Conservation (phyloP, 2,797 vertebrate genomes). For the Dendrocincla tyrannina region DNA sequence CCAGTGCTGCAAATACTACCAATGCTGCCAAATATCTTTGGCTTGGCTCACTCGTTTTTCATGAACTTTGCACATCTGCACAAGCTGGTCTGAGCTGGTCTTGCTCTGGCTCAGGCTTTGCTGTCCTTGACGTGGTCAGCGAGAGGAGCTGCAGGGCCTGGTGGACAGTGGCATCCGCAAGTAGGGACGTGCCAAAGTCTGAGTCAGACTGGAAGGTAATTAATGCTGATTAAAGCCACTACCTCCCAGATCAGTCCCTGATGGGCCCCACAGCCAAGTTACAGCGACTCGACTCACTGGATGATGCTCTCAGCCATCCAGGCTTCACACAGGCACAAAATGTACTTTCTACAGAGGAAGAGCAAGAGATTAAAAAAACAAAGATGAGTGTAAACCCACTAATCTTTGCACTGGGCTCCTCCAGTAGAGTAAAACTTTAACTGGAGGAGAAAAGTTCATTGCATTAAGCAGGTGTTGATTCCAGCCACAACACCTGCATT, state of each 20-base stretch:
- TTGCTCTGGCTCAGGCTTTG: not conserved
- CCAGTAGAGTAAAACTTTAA: slow-evolving; percentile 63
- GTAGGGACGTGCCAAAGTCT: not conserved
- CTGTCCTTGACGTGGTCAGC: not conserved
- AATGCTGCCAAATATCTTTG: not conserved
- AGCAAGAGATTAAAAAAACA: not conserved
- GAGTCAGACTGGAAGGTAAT: not conserved
- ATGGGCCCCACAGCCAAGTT: not conserved
- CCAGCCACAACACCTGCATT: not conserved
- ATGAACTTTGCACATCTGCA: slow-evolving; percentile 7
- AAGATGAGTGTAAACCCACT: not conserved
- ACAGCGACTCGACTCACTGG: not conserved
- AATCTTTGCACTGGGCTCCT: slow-evolving; percentile 47
- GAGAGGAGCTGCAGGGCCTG: not conserved
- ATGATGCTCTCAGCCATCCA: not conserved
- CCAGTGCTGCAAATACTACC: not conserved
- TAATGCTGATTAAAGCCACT: not conserved
- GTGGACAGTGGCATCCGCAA: not conserved
- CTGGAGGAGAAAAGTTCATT: slow-evolving; percentile 31
- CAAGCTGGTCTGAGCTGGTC: slow-evolving; percentile 34
- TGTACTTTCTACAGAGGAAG: slow-evolving; percentile 17
- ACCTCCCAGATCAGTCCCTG: not conserved
- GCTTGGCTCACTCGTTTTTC: not conserved
- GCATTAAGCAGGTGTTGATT: not conserved
- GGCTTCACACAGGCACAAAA: not conserved